Evolutionary conservation across 2,113 vertebrate genomes (phyloP).

Genomic region (Stigmatopora nigra): DNA sequence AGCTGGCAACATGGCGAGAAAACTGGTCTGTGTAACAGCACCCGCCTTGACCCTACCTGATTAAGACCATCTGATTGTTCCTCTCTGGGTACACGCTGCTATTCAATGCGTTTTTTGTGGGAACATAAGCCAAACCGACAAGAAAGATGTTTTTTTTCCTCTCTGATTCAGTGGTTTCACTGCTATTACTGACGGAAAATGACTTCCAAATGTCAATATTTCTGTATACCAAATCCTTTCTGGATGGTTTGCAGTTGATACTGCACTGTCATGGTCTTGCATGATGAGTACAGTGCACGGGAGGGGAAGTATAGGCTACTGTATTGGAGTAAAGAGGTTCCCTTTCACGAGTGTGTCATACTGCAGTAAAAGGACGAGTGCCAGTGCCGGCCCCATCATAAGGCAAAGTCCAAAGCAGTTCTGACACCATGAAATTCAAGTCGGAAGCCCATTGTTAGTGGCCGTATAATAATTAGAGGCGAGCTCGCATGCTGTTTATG

Average conservation of each 20-base stretch:
- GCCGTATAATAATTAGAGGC: conserved; percentile 54
- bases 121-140: conserved; percentile 18
- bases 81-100: conserved; percentile 18
- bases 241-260: neutral
- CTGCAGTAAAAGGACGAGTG: neutral
- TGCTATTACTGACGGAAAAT: neutral
- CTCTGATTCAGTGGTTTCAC: neutral
- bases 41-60: conserved; percentile 32
- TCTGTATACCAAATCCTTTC: neutral
- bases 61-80: conserved; percentile 41
- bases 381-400: conserved; percentile 35
- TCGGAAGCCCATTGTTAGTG: conserved; percentile 44
- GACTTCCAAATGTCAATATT: neutral
- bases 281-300: neutral
- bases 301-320: neutral
- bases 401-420: conserved; percentile 37
- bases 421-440: conserved; percentile 49
- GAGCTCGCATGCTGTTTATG: conserved; percentile 51
- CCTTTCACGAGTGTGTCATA: neutral
- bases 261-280: neutral
- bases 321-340: neutral
- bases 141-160: neutral
- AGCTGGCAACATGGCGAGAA: conserved; percentile 35
- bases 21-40: conserved; percentile 52
- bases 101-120: conserved; percentile 24